Base-by-base conservation (phyloP, 2,113 vertebrate species). In the Theropithecus gelada region DNA sequence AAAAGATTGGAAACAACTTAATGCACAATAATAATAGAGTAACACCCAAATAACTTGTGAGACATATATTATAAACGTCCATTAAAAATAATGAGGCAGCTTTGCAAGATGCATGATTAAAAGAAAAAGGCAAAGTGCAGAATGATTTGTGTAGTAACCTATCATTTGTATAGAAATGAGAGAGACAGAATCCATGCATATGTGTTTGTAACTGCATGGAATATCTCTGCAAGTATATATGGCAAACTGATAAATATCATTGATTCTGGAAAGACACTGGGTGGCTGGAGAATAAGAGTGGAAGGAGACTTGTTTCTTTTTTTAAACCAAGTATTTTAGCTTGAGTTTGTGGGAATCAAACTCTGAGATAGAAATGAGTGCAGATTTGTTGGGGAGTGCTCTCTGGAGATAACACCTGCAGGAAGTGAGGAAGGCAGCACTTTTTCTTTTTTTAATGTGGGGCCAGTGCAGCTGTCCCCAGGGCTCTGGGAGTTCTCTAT, bases 81-180 rank as follows among this genome's bases (percentile, higher is more conserved):
- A 90, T 93, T 93, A 88, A 96, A 94, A 95, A 88, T 96, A 93
- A 97, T 81, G 91, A 70, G 27, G 40, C 14, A 66, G 50, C 43
- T 92, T 86, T 94, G n/a, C 38, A 94, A 94, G 48, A 64, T 73
- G 14, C 40, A 73, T 91, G 40, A 83, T 82, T 84, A 64, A 80
- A 95, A 90, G n/a, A 25, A 88, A 86, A 78, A 75, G 72, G 40
- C 38, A 61, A 76, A 87, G 32, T 25, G 25, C 30, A 78, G 81
- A 96, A 70, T 64, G 55, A 18, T 91, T 61, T 50, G 48, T 52
- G 40, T 85, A 57, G 40, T 85, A 79, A 80, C 35, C 70, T 93
- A 50, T 35, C 78, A 80, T 81, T 94, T 80, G 57, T 72, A 23
- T 90, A 35, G 72, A 89, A 94, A 35, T 25, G 12, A 50, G 27